Percentiles rank a stretch among this genome's conserved stretches.
Evolutionary conservation across 2,888 invertebrate genomes (phyloP).

Genomic region (Liopterus haemorrhoidalis): DNA sequence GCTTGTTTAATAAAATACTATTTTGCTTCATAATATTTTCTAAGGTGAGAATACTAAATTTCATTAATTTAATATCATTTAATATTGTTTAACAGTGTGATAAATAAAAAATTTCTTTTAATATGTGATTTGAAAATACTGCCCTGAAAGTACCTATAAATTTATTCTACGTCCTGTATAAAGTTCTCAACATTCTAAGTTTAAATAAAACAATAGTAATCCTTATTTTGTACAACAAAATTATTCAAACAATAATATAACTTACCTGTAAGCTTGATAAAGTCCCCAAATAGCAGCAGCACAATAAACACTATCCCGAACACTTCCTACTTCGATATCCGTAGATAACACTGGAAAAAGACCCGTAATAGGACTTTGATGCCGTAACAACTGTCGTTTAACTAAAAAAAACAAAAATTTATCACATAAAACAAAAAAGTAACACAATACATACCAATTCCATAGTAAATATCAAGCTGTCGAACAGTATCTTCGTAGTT

Average conservation of each 20-base stretch:
- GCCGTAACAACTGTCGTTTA: constrained; percentile 81
- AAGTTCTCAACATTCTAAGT: too few species aligned
- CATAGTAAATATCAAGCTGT: constrained; percentile 89
- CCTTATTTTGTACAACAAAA: constrained; percentile 7
- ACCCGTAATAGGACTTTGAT: constrained; percentile 91
- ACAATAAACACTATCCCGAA: constrained; percentile 95
- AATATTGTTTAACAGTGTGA: too few species aligned
- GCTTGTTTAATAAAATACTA: too few species aligned
- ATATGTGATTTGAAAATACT: too few species aligned
- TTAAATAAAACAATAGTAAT: constrained; percentile 2
- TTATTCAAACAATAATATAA: constrained; percentile 10
- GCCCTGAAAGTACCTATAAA: too few species aligned
- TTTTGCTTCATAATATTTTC: too few species aligned
- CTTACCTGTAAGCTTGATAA: constrained; percentile 88
- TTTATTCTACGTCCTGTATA: too few species aligned
- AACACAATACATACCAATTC: constrained; percentile 62
- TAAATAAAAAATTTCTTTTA: too few species aligned
- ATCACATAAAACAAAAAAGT: constrained; percentile 16
- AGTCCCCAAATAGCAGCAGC: constrained; percentile 94
- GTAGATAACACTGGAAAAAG: constrained; percentile 82
- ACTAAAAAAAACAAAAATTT: constrained; percentile 51
- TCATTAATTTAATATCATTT: too few species aligned
- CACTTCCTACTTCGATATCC: constrained; percentile 75
- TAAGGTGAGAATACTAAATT: too few species aligned
- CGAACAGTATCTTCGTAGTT: constrained; percentile 87